Evolutionary conservation across 2,113 vertebrate species (phyloP).

Genomic region (Loxodonta africana): DNA sequence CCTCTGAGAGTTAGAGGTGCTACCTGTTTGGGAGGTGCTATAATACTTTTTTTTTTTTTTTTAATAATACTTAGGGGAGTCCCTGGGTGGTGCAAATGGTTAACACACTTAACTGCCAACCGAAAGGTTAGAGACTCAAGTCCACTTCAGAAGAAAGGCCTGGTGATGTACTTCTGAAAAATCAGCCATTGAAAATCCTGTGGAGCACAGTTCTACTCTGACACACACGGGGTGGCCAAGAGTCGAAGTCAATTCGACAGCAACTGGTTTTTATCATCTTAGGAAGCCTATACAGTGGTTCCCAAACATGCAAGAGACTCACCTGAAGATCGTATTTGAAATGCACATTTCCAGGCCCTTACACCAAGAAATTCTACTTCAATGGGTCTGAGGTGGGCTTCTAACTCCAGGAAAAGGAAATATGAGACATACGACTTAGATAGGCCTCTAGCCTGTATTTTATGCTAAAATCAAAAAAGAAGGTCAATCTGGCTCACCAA

Average conservation of each 20-base stretch:
- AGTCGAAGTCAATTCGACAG: not conserved
- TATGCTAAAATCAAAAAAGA: conserved; percentile 34
- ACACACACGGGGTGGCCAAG: not conserved
- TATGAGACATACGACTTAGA: not conserved
- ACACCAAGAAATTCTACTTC: not conserved
- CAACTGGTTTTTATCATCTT: not conserved
- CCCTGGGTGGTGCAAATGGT: too few species aligned
- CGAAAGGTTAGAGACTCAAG: too few species aligned
- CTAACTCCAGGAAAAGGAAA: not conserved
- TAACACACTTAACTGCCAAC: too few species aligned
- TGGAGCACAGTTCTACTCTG: not conserved
- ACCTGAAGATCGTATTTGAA: not conserved
- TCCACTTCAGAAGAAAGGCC: too few species aligned
- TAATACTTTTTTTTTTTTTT: too few species aligned
- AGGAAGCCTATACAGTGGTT: not conserved
- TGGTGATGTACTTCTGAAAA: too few species aligned
- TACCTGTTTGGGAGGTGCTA: not conserved
- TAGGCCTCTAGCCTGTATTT: not conserved
- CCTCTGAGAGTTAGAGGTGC: not conserved
- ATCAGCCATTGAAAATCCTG: not conserved
- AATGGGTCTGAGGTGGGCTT: not conserved
- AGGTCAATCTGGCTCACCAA: not conserved
- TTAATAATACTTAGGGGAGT: not conserved
- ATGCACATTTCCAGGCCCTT: not conserved
- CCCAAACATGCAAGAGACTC: not conserved